Base-by-base conservation (phyloP, 2,797 vertebrate genomes). In the Ceyx erithaca region DNA sequence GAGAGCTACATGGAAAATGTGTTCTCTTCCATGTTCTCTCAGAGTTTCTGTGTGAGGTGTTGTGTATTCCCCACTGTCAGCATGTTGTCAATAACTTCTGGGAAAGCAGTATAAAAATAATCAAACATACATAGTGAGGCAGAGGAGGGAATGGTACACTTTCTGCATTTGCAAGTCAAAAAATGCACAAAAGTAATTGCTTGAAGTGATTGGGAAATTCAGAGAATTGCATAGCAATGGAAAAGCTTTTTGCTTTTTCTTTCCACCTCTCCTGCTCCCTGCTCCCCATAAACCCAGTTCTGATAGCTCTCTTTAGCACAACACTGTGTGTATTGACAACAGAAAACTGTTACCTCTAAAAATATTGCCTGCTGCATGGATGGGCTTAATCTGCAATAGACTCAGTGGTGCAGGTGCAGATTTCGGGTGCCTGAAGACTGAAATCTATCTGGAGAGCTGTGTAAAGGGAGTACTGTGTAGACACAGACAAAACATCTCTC, bases 21-120 rank as follows among this genome's bases (percentile, higher is more conserved):
- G 58, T 43, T 93, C 82, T 58, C 6, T 14, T 91, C 61, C 58
- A 35, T 4, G 69, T 0, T 0, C 57, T 87, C 58, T 59, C 58
- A 64, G 61, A 70, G 61, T 28, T 54, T 18, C 72, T 85, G 41
- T 35, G 37, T 12, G 69, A 85, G 37, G n/a, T 54, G 72, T 12
- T 85, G 64, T 87, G 77, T 84, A 71, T 92, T 89, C 45, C 73
- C 64, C 25, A 37, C 76, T 37, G 71, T 63, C 93, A 90, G 58
- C 28, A 40, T 26, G 58, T 17, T 90, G 77, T 87, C 94, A 87
- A 8, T 77, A 92, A 83, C 72, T 94, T 71, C 76, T 83, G 76
- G 33, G 85, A 83, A 80, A 80, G 62, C 52, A 78, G 31, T 37
- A 68, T 41, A 80, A 89, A 95, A 89, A 90, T 85, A 85, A 82